These are phyloP conservation scores for Aegotheles bennettii DNA, from an alignment of 2,113 vertebrate genomes.

Conservation along the genomic window DNA sequence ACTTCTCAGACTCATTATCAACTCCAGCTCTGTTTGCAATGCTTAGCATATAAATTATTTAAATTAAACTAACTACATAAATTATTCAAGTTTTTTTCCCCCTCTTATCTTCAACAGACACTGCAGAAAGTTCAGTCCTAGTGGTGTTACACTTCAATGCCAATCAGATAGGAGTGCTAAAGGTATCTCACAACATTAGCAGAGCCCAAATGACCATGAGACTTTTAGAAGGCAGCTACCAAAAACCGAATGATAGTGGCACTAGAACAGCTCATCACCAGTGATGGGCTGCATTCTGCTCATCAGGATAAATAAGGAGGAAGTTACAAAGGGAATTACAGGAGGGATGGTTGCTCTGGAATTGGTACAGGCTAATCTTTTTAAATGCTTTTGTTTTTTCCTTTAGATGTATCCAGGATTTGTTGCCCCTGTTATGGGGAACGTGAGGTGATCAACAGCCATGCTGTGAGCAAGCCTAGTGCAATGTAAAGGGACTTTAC, in stretches of 20 bases:
- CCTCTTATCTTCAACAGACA: conserved; percentile 54
- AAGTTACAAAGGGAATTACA: neutral
- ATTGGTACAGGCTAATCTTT: neutral
- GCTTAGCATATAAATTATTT: conserved; percentile 70
- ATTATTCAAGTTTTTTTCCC: conserved; percentile 48
- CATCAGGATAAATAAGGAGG: neutral
- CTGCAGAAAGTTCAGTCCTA: conserved; percentile 50
- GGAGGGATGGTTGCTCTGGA: neutral
- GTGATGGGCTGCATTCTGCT: neutral
- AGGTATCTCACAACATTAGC: neutral
- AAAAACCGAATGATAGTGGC: neutral
- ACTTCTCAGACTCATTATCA: conserved; percentile 56
- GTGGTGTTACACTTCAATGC: conserved; percentile 22
- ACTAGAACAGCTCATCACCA: neutral
- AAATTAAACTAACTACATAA: conserved; percentile 69
- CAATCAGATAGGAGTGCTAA: conserved; percentile 33
- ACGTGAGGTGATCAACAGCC: neutral
- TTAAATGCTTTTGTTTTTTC: neutral
- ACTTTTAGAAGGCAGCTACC: neutral
- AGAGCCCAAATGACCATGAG: neutral
- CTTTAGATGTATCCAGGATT: neutral
- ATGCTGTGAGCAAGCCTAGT: neutral
- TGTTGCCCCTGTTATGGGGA: neutral
- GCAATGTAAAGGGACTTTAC: neutral
- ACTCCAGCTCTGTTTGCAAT: conserved; percentile 65